A percentile compares a stretch with the other conserved stretches of the same genome.
Conservation (phyloP, 2,888 invertebrate species). For the Tenodera sinensis region DNA sequence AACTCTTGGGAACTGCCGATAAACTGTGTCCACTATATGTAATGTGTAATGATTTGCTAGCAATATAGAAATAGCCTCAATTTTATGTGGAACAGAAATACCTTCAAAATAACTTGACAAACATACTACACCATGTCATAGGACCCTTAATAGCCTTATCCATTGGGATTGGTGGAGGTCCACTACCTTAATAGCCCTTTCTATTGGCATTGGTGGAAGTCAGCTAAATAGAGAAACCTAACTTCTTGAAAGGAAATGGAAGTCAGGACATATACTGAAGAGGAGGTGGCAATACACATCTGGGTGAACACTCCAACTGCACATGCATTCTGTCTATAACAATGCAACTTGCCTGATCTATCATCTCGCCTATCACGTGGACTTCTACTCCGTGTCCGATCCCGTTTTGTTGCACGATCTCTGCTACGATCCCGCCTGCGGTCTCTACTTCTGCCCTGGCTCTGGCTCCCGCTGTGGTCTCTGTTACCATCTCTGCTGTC, state of each 20-base stretch:
- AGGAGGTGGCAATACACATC: neutral
- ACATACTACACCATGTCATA: too few species aligned
- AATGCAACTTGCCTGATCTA: constrained; percentile 25
- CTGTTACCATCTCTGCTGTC: neutral
- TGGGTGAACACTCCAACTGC: neutral
- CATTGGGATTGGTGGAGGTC: too few species aligned
- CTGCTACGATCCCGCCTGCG: constrained; percentile 20
- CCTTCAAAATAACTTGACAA: too few species aligned
- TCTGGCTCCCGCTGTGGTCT: neutral
- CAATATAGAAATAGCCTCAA: too few species aligned
- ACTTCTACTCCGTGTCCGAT: constrained; percentile 21
- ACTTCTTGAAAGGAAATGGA: neutral
- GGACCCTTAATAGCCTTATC: neutral
- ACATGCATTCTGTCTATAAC: too few species aligned
- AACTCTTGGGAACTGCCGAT: too few species aligned
- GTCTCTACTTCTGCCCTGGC: constrained; percentile 8
- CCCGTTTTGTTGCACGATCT: constrained; percentile 10
- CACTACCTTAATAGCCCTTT: too few species aligned
- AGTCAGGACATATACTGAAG: neutral
- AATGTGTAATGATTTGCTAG: too few species aligned
- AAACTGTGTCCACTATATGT: too few species aligned
- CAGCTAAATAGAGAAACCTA: too few species aligned
- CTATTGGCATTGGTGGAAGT: neutral
- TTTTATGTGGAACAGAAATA: too few species aligned
- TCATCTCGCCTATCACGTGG: constrained; percentile 26